Evolutionary conservation across 2,888 invertebrate genomes (phyloP), one percentile per base, ranked within the genome.

Genomic region (Parasteatoda lunata): DNA sequence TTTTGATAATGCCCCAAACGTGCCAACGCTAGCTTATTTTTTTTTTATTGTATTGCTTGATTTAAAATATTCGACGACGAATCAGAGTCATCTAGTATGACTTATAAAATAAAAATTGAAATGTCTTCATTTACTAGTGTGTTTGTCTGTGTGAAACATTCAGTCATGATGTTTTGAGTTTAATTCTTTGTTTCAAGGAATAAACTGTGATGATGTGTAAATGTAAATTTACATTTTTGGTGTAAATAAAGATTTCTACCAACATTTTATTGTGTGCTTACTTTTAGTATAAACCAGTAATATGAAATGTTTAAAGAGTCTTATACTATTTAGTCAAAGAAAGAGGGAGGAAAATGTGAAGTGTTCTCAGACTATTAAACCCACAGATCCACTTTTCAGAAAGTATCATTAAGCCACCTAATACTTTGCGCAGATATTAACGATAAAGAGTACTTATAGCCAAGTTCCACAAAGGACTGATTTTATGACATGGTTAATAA

Each of bases 1-100:
- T 30, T 30, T 47, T 72, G 65, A 68, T 79, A 80, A 80, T 71
- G 80, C 85, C 76, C 85, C 79, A 73, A 80, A 86, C 70, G 86
- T 87, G 86, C 86, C 86, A 87, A 87, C 68, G 77, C 86, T 87
- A 82, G 86, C 86, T 87, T 87, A 77, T 81, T 77, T 80, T 81
- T 30, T 30, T 30, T 66, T 86, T 85, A 72, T 79, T 80, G 90
- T 91, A 91, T 91, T 65, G 76, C 59, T 78, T 15, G 64, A 66
- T 49, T 73, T 71, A 11, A 51, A 75, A 59, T 59, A 75, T 75
- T 69, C 68, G n/a, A 75, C 54, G 30, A 73, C 51, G 51, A 48
- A 45, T 65, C 73, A 11, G 51, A 30, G 48, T 13, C 48, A 30
- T n/a, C 69, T 47, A 45, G 9, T 47, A 59, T 73, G 73, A 71